Base-by-base conservation (phyloP, 1,140 invertebrate genomes). In the Physella acuta region DNA sequence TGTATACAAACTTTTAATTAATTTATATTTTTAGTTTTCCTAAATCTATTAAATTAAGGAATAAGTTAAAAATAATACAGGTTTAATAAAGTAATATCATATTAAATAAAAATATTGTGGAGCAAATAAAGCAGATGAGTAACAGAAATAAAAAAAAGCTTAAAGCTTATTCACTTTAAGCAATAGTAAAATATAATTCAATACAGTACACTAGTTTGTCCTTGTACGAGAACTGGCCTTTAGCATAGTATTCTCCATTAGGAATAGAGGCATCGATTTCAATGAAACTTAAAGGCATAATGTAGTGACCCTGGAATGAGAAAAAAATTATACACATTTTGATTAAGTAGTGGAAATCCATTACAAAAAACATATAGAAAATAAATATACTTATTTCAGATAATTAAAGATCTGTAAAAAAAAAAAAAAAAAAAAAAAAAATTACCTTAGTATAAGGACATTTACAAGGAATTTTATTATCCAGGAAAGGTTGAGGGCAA, bases 391-490 rank as follows among this genome's bases (percentile, higher is more conserved):
- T 56, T 56, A 16, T 56, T 14, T 14, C 26, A 26, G 16, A n/a
- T 16, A 56, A 16, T 11, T 56, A 11, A 56, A 56, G 16, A 56
- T 28, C 11, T 56, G 14, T 11, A 33, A 60, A 11, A 30, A 16
- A 20, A 34, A 30, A 16, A n/a, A 17, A 11, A 3, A 51, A 14
- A 14, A 63, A 49, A 63, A 17, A 26, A 1, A 28, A 37, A 75
- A 73, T 67, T 71, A 81, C 79, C 39, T 66, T 44, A 52, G 73
- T 72, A 56, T 79, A 74, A 17, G 79, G 79, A 68, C 79, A 81
- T 26, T 75, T 68, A 55, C 79, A 81, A 33, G 75, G 75, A 3
- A 81, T 74, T 14, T 73, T 73, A 8, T 75, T 59, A 26, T 71
- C 30, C 1, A 71, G 66, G 31, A 81, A 71, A 14, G 73, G 73